Evolutionary conservation across 2,113 vertebrate species (phyloP).

Genomic region (Oenanthe oenanthe): DNA sequence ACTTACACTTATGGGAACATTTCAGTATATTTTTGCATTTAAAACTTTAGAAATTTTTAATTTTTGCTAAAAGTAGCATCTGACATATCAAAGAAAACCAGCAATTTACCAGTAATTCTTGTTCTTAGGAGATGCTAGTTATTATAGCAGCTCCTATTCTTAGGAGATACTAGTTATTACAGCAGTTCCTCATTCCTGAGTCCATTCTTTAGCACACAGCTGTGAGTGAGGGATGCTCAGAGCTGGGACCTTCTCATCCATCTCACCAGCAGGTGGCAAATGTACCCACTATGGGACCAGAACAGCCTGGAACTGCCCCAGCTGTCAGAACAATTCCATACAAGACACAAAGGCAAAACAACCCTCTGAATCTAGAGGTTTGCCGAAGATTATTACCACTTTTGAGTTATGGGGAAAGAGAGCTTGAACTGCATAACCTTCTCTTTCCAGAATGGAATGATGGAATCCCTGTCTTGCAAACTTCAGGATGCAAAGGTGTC

Average conservation of each 20-base stretch:
- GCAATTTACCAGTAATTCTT: background rate
- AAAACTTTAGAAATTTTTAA: background rate
- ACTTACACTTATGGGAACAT: background rate
- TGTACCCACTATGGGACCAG: constrained; percentile 7
- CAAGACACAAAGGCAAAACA: background rate
- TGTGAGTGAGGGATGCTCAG: constrained; percentile 11
- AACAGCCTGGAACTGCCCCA: constrained; percentile 27
- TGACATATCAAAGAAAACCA: background rate
- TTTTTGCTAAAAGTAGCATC: background rate
- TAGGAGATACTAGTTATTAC: background rate
- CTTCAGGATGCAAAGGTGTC: background rate
- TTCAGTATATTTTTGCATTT: background rate
- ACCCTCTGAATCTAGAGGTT: background rate
- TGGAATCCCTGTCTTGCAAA: background rate
- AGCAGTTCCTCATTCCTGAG: background rate
- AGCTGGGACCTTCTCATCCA: background rate
- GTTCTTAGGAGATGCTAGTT: background rate
- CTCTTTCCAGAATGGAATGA: background rate
- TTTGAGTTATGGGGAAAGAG: background rate
- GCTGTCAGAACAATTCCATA: background rate
- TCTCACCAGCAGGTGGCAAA: constrained; percentile 61
- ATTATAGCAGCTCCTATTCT: background rate
- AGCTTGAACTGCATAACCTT: background rate
- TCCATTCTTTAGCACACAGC: constrained; percentile 1
- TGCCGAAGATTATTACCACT: background rate